Base-by-base conservation (phyloP, 2,888 invertebrate species). In the Pseudanteris insignis region DNA sequence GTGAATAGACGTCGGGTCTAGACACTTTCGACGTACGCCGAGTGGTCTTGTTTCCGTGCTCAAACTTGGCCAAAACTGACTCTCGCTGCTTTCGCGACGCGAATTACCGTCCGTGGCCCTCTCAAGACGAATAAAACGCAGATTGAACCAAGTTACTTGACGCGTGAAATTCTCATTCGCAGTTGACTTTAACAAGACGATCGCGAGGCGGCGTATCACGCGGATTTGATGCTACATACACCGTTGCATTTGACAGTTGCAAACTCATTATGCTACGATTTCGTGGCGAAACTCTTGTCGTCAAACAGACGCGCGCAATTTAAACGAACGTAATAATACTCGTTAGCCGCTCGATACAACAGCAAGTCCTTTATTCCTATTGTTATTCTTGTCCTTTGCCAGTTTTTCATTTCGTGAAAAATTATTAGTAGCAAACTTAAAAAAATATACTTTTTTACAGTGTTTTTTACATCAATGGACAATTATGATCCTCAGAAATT, bases 131-230 rank as follows among this genome's bases (percentile, higher is more conserved):
- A 62, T 62, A 46, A 46, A 61, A 44, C 44, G 28, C 29, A 44
- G 36, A 59, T 59, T 59, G 46, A 54, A 38, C 38, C 14, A 51
- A 54, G 47, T 57, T 53, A 47, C 53, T 46, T 34, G 51, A 57
- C 41, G 62, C 62, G 53, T 53, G 47, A 53, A 53, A 62, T 57
- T 53, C 40, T 37, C 47, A 47, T 47, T 53, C 46, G 57, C 34
- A 34, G 57, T 53, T 57, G 57, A 62, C 51, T 57, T 47, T 51
- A 47, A 54, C 60, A 43, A 59, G 59, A 34, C 30, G 53, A 60
- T 54, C 50, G 26, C 50, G 30, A 40, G 29, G 38, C 43, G 28
- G 9, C 48, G 36, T 47, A 29, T 43, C 41, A 21, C 43, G 48
- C 36, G 41, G 48, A 25, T 40, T 24, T 33, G 37, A 46, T 36